Percentiles rank a stretch among this genome's conserved stretches.
Conservation (phyloP, 2,888 invertebrate species). For the Macrophya alboannulata region DNA sequence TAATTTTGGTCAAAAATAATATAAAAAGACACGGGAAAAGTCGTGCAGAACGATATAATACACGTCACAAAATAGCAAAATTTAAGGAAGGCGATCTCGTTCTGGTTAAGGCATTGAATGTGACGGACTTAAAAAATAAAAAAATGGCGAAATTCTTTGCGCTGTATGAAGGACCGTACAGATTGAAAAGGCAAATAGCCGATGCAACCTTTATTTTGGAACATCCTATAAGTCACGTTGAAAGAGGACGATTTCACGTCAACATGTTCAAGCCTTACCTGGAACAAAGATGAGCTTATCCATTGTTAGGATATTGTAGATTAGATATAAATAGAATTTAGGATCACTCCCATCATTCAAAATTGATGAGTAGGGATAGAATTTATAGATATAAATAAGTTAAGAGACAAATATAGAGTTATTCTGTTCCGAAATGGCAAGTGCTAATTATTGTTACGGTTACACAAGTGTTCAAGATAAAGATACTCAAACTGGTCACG, state of each 20-base stretch:
- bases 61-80: not conserved
- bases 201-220: not conserved
- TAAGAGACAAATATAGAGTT: too few species aligned
- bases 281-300: too few species aligned
- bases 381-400: too few species aligned
- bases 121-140: not conserved
- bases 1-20: not conserved
- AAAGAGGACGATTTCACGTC: not conserved
- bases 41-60: not conserved
- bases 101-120: not conserved
- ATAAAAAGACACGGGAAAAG: not conserved
- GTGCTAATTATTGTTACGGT: too few species aligned
- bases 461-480: too few species aligned
- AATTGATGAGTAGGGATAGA: too few species aligned
- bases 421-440: too few species aligned
- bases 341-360: too few species aligned
- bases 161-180: not conserved
- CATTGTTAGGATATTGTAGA: too few species aligned
- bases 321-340: too few species aligned
- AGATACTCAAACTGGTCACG: not conserved
- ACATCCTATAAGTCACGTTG: not conserved
- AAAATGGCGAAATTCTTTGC: not conserved
- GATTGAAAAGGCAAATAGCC: not conserved
- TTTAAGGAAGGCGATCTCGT: not conserved
- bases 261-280: not conserved